Percentiles rank a stretch among this genome's conserved stretches.
Conservation (phyloP, 2,113 vertebrate species). For the Cryptotis parvus region DNA sequence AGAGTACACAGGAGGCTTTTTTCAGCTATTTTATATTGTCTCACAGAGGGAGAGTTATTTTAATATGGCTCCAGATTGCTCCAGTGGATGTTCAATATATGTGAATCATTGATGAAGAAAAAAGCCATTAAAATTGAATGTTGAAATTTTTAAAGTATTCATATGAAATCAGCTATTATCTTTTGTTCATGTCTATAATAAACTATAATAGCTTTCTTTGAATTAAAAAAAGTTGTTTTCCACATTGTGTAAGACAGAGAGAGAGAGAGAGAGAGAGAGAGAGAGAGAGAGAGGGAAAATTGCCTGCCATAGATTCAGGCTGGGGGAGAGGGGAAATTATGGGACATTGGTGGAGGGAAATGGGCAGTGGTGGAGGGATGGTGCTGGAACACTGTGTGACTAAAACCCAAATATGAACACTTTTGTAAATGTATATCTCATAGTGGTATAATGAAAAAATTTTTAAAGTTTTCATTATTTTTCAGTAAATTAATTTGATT, state of each 20-base stretch:
- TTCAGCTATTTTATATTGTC: conserved; percentile 4
- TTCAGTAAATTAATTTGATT: conserved; percentile 40
- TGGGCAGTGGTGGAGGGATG: no score
- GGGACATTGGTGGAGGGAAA: no score
- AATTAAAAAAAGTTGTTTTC: conserved; percentile 32
- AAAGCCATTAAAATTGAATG: conserved; percentile 61
- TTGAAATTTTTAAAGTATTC: conserved; percentile 57
- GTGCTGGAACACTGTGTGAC: no score
- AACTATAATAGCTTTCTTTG: conserved; percentile 7
- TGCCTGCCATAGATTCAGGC: no score
- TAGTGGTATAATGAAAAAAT: no score
- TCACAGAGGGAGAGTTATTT: conserved; percentile 55
- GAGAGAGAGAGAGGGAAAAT: no score
- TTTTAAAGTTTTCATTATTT: no score
- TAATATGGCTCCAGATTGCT: not conserved
- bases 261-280: no score
- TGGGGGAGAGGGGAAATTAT: no score
- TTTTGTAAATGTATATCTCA: no score
- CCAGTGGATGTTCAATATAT: conserved; percentile 41
- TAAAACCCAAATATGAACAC: no score
- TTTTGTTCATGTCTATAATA: conserved; percentile 40
- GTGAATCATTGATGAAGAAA: conserved; percentile 64
- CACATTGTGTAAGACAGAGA: no score
- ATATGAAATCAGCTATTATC: conserved; percentile 46
- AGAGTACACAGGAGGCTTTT: conserved; percentile 36